phyloP scores from a whole-genome alignment of 2,888 invertebrate genomes.

The Pycnomerus fuliginosus region DNA sequence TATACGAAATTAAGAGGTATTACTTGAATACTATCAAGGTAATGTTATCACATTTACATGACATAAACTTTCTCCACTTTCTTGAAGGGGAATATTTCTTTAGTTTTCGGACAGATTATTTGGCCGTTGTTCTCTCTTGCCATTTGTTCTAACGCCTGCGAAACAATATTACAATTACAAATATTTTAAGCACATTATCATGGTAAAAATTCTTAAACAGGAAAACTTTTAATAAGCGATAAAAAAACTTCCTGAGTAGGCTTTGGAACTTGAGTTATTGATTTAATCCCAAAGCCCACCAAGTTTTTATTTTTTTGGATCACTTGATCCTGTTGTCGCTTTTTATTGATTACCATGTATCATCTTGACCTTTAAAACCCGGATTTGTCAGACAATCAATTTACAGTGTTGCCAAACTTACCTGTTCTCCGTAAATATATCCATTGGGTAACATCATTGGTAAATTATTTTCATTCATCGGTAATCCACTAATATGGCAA shows the following conservation, averaged over 20 bases:
- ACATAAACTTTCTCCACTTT: conserved; percentile 97
- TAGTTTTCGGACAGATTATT: conserved; percentile 92
- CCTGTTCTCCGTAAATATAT: conserved; percentile 92
- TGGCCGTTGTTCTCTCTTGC: conserved; percentile 87
- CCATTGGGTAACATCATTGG: conserved; percentile 99
- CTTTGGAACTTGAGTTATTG: too few relatives aligned
- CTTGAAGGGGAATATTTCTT: conserved; percentile 85
- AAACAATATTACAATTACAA: conserved; percentile 28
- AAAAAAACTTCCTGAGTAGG: too few relatives aligned
- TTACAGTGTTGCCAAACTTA: conserved; percentile 45
- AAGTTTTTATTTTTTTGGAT: too few relatives aligned
- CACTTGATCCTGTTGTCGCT: too few relatives aligned
- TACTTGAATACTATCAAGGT: conserved; percentile 7
- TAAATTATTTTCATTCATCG: conserved; percentile 96
- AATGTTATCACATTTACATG: conserved; percentile 65
- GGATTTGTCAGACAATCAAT: neutral
- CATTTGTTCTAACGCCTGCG: conserved; percentile 85
- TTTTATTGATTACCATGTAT: too few relatives aligned
- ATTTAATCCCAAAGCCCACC: too few relatives aligned
- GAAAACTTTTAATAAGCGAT: too few relatives aligned
- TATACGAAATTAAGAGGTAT: conserved; percentile 4
- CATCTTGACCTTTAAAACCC: conserved; percentile 2
- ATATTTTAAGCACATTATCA: neutral
- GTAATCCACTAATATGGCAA: conserved; percentile 85
- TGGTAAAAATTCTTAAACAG: too few relatives aligned